phyloP scores from a whole-genome alignment of 2,888 invertebrate species.

The Helleia helle region DNA sequence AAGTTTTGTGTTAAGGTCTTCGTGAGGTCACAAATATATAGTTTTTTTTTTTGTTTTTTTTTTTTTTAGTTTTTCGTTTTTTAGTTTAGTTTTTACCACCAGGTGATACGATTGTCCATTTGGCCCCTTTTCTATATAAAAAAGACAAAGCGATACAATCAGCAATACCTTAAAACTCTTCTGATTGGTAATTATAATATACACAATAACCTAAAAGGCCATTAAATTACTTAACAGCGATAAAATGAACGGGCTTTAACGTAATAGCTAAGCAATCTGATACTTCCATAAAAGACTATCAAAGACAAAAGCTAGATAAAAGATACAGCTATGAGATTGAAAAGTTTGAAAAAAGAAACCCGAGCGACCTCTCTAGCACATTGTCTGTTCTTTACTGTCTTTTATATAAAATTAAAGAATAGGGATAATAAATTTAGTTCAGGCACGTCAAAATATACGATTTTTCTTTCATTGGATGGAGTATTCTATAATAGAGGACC shows the following conservation, averaged over 20 bases:
- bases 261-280: conserved; percentile 2
- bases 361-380: conserved; percentile 12
- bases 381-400: conserved; percentile 47
- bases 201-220: neutral
- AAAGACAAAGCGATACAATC: too few species aligned
- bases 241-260: neutral
- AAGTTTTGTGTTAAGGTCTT: neutral
- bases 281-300: conserved; percentile 11
- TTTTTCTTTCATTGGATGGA: conserved; percentile 57
- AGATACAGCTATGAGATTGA: conserved; percentile 10
- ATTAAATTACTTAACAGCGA: neutral
- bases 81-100: too few species aligned
- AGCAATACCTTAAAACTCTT: too few species aligned
- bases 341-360: conserved; percentile 13
- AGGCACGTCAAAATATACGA: conserved; percentile 59
- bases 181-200: too few species aligned
- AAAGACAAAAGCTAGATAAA: conserved; percentile 16
- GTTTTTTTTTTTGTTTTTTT: too few species aligned
- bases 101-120: too few species aligned
- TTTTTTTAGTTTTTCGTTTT: too few species aligned
- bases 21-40: neutral
- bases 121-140: too few species aligned
- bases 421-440: conserved; percentile 53
- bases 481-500: conserved; percentile 58
- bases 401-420: conserved; percentile 48